Base-by-base conservation (phyloP, 1,140 invertebrate species). In the Manduca sexta region DNA sequence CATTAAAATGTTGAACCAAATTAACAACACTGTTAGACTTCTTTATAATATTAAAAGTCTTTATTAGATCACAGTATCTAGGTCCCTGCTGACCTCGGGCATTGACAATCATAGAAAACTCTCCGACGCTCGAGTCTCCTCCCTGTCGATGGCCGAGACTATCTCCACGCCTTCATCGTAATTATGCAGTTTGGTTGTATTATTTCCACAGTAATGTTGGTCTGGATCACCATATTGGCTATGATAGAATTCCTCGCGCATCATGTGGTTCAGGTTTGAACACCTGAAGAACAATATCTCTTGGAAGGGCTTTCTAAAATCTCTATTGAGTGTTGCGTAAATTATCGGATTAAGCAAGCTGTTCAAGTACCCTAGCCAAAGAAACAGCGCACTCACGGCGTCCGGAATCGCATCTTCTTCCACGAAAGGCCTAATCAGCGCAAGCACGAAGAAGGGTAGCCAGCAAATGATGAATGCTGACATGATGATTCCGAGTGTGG, bases 401-500 rank as follows among this genome's bases (percentile, higher is more conserved):
- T 91, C 95, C 87, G 89, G 92, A 50, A 93, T 93, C 45, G 88
- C 84, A 34, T 90, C 84, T 38, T 87, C 90, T 49, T 90, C 88
- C 2, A 94, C 85, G 69, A 97, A 97, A n/a, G 92, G 95, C 67
- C 92, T 89, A 21, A 98, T 90, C 7, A 98, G 83, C 1, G 97
- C 96, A 26, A 97, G 88, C 5, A 98, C 94, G 82, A 99, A 98
- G 80, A 98, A 99, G 1, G 98, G 98, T 26, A 99, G 86, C 98
- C 97, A 99, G 76, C 97, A 99, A 45, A 98, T 87, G 11, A 94
- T 95, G 70, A 99, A 99, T 1, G 97, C 96, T 50, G 95, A 97
- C 95, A 97, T 97, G 42, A 99, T 98, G 45, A 99, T 98, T 10
- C 97, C 97, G 46, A 99, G 88, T 0, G 97, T 99, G 13, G 97